Evolutionary conservation across 2,797 vertebrate species (phyloP), one percentile per base, ranked within the genome.

Genomic region (Microctenopoma steveboyesi): DNA sequence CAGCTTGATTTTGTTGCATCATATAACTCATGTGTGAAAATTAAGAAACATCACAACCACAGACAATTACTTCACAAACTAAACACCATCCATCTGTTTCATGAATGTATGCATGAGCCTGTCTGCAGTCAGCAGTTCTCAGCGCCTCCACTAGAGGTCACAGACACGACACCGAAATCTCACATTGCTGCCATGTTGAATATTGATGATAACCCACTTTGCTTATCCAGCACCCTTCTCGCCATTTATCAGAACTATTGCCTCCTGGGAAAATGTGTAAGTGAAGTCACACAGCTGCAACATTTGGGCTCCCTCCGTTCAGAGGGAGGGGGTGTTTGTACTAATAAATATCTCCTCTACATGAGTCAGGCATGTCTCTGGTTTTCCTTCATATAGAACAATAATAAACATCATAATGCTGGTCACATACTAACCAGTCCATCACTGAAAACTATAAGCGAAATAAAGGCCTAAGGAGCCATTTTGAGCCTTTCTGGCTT

Each of bases 201-300:
- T 84, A 88, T 88, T 86, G 85, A 85, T 78, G 85, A 74, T 1
- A 54, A 65, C 69, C 76, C 72, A 45, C 59, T 87, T 82, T 89
- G 87, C 88, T 89, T 89, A 87, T 72, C 75, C 79, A 87, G 89
- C 85, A 81, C 73, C 79, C 80, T 81, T 81, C 70, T 35, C 12
- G 63, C 65, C 74, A 88, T 92, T 89, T 86, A 62, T 91, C 85
- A 91, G 39, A 79, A 40, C 67, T 50, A 60, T 47, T 74, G 53
- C 81, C 69, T 79, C 40, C 73, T 68, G 48, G 65, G 65, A 76
- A 57, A 72, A 78, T 82, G 89, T 15, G 1, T 86, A 88, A 89
- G 78, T 89, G 77, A 88, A 89, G 78, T 89, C 82, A 86, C 9
- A 5, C 60, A 74, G 80, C 81, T 79, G 78, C 75, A 73, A 46